Evolutionary conservation across 2,797 vertebrate species (phyloP), one percentile per base, ranked within the genome.

Genomic region (Vireo griseus): DNA sequence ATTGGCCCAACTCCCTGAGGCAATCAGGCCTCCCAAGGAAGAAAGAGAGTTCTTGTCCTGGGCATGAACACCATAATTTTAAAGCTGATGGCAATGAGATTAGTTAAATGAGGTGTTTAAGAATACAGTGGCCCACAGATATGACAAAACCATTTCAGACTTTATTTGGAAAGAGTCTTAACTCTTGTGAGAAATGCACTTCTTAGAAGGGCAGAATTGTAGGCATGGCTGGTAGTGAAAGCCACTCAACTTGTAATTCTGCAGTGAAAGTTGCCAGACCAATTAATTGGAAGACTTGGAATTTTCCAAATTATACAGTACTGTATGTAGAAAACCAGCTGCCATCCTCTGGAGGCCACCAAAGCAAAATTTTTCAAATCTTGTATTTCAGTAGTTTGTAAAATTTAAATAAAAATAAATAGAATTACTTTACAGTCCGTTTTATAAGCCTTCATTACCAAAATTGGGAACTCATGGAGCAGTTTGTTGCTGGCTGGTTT

Each of bases 261-360:
- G 25, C 65, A 61, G 19, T 74, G 54, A 73, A 88, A 89, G 35
- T 69, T 95, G 35, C 82, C 85, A 78, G 83, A 72, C 44, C 11
- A 14, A 72, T 94, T 95, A 95, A 90, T 81, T 83, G 63, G 58
- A 91, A 94, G 79, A 78, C 40, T 84, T 89, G 78, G 93, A 88
- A 94, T 96, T 96, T 95, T 97, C 86, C 73, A 94, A 94, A 90
- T 88, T 72, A 93, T 86, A 57, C 44, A 37, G 26, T 40, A 37
- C 10, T 11, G 17, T 62, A 51, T 40, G 35, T 62, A 72, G 54
- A 83, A 75, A 72, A 85, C 31, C 51, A 90, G 94, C 81, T 57
- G 86, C 67, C 85, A 55, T 72, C 72, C 85, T 88, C 74, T 59
- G 22, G 87, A 95, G 75, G 37, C 44, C 45, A 50, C 86, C 48